Evolutionary conservation across 1,140 invertebrate species (phyloP).

Genomic region (Musca domestica): DNA sequence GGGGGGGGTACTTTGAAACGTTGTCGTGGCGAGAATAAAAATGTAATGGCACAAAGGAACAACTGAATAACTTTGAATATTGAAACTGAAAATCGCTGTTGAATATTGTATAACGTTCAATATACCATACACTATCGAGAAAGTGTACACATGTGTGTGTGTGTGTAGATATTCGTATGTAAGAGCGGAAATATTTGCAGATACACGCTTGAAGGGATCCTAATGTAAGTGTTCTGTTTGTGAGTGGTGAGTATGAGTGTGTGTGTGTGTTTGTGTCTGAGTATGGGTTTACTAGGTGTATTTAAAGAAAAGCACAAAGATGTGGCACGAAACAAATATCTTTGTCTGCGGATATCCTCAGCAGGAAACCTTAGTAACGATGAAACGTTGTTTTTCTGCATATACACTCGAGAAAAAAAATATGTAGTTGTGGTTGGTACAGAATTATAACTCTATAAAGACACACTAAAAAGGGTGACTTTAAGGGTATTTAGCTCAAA

Average conservation of each 20-base stretch:
- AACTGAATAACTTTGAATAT: conserved; percentile 11
- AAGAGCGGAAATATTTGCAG: background rate
- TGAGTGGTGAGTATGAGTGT: background rate
- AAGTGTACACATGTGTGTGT: background rate
- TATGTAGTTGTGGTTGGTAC: too few relatives aligned
- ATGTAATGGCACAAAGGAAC: background rate
- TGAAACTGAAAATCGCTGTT: conserved; percentile 17
- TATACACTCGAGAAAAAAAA: too few relatives aligned
- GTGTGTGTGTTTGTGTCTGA: background rate
- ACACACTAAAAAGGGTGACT: too few relatives aligned
- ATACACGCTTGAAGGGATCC: background rate
- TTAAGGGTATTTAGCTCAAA: too few relatives aligned
- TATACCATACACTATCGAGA: too few relatives aligned
- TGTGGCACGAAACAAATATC: too few relatives aligned
- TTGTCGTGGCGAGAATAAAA: background rate
- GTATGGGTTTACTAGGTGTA: background rate
- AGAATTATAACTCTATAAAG: too few relatives aligned
- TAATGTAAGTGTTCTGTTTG: background rate
- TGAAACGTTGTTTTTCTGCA: too few relatives aligned
- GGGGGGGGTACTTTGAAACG: too few relatives aligned
- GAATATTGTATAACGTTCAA: conserved; percentile 9
- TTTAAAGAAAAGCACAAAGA: too few relatives aligned
- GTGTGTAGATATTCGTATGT: background rate
- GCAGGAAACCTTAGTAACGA: too few relatives aligned
- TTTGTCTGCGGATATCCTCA: too few relatives aligned